Base-by-base conservation (phyloP, 2,113 vertebrate genomes). In the Bostrychus sinensis region DNA sequence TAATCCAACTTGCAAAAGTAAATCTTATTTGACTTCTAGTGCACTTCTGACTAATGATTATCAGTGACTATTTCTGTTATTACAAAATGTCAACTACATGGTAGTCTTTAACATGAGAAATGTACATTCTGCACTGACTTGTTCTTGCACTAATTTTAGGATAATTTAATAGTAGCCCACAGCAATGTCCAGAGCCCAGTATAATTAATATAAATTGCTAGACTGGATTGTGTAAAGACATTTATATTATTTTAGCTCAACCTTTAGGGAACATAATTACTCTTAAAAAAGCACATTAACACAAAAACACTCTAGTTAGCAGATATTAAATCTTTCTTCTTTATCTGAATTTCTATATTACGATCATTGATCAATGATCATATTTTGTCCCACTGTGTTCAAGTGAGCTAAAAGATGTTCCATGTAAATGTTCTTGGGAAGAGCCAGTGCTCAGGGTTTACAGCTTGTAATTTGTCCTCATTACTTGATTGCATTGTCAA, bases 1-100 rank as follows among this genome's bases (percentile, higher is more conserved):
- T 82, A 83, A 86, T 83, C 77, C 81, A 42, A 77, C 81, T 78
- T 77, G 85, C 77, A 81, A 59, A 42, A 77, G 85, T 89, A 83
- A 88, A 86, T 80, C 37, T 7, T 61, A 16, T 28, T 55, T 81
- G 78, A 88, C 81, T 83, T 48, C 6, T 3, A 46, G 25, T 26
- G 2, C 5, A 50, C 14, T n/a, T 7, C 46, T 50, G 43, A 45
- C 43, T n/a, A n/a, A 23, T 45, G 9, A 17, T 22, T 22, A 22
- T 42, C 2, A n/a, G 39, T 17, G 6, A 42, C 5, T 42, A 17
- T 42, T 42, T 42, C n/a, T 19, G n/a, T 17, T 17, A 17, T 41
- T 2, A 41, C 39, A 41, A 22, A 45, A 22, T 45, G 9, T 45
- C 9, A 20, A 45, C 9, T 22, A 20, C 19, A 45, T 1, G 4